These are phyloP conservation scores for Sinocyclocheilus grahami DNA, from an alignment of 2,113 vertebrate species.

Conservation along the genomic window DNA sequence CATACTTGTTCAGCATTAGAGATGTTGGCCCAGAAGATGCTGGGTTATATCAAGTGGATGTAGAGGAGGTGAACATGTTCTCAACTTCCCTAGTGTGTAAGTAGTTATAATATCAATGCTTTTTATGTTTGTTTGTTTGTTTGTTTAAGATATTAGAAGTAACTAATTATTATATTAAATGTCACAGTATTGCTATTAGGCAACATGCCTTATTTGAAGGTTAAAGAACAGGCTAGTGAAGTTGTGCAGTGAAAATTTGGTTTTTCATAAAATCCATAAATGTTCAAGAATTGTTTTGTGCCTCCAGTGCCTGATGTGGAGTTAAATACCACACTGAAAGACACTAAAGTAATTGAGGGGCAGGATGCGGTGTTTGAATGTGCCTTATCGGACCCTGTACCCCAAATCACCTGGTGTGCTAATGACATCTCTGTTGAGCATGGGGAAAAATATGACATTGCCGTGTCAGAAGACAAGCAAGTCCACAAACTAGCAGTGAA, in stretches of 20 bases:
- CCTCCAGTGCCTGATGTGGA: constrained; percentile 77
- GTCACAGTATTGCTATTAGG: background rate
- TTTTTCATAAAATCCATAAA: background rate
- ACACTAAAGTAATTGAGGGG: constrained; percentile 70
- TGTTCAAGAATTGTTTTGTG: background rate
- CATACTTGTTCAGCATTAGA: constrained; percentile 80
- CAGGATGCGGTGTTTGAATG: constrained; percentile 79
- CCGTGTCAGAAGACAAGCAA: constrained; percentile 78
- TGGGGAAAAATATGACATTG: constrained; percentile 78
- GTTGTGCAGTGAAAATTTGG: no score
- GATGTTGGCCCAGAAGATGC: constrained; percentile 81
- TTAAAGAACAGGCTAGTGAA: background rate
- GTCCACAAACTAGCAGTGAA: constrained; percentile 80
- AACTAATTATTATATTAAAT: background rate
- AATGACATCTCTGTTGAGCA: constrained; percentile 66
- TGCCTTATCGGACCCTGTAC: constrained; percentile 74
- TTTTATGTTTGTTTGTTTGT: background rate
- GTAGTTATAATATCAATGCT: background rate
- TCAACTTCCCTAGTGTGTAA: constrained; percentile 80
- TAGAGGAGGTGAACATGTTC: constrained; percentile 82
- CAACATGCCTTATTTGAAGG: background rate
- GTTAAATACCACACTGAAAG: constrained; percentile 70
- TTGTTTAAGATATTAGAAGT: background rate
- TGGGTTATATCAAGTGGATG: constrained; percentile 86
- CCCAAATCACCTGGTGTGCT: constrained; percentile 77